These are phyloP conservation scores for Trichacis sp. DNA, from an alignment of 2,888 invertebrate genomes.

Conservation along the genomic window DNA sequence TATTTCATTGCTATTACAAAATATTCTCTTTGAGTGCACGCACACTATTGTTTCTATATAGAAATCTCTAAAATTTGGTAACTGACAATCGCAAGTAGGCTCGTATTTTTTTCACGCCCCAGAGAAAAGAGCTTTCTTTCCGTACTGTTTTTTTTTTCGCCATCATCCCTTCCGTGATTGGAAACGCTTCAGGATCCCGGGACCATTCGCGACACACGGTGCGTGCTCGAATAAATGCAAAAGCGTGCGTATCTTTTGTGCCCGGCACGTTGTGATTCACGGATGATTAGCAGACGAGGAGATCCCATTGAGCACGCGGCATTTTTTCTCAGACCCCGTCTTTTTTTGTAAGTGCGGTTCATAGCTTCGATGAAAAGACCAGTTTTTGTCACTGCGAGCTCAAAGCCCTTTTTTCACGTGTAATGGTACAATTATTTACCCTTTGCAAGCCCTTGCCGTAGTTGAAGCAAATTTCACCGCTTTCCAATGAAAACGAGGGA, in stretches of 20 bases:
- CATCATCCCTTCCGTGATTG: not conserved
- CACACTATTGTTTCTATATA: too few relatives aligned
- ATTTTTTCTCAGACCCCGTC: constrained; percentile 5
- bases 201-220: constrained; percentile 27
- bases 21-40: too few relatives aligned
- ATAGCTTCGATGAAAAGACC: not conserved
- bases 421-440: not conserved
- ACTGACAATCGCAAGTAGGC: too few relatives aligned
- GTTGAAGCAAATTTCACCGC: too few relatives aligned
- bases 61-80: too few relatives aligned
- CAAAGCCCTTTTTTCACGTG: not conserved
- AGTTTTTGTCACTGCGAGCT: not conserved
- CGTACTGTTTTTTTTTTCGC: too few relatives aligned
- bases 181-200: not conserved
- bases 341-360: not conserved
- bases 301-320: constrained; percentile 26
- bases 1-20: too few relatives aligned
- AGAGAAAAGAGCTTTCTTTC: too few relatives aligned
- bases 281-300: constrained; percentile 39
- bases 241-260: constrained; percentile 38
- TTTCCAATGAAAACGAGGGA: not conserved
- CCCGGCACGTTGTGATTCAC: constrained; percentile 37
- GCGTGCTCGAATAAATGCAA: constrained; percentile 40
- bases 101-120: too few relatives aligned
- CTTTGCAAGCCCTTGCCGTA: too few relatives aligned